Evolutionary conservation across 2,797 vertebrate genomes (phyloP).

Genomic region (Labroides dimidiatus): DNA sequence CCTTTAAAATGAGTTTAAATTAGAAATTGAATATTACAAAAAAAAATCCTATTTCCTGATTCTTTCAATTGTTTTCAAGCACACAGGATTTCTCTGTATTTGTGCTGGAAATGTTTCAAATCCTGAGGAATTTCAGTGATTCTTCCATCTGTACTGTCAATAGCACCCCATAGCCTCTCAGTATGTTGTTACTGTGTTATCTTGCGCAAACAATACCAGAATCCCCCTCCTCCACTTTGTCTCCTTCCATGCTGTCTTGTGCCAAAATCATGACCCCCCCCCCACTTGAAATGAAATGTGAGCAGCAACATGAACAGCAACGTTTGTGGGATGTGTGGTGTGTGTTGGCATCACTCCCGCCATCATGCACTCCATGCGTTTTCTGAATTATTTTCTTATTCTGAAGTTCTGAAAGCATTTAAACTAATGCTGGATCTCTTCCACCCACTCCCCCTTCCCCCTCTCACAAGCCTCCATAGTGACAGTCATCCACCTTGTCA

Average conservation of each 20-base stretch:
- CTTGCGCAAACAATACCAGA: constrained; percentile 59
- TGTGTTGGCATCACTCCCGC: constrained; percentile 37
- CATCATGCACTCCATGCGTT: constrained; percentile 42
- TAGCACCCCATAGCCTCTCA: constrained; percentile 70
- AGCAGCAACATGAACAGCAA: constrained; percentile 6
- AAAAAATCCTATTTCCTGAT: constrained; percentile 11
- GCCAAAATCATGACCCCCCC: constrained; percentile 48
- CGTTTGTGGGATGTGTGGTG: constrained; percentile 49
- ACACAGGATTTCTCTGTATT: constrained; percentile 18
- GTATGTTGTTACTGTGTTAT: constrained; percentile 76
- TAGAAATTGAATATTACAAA: constrained; percentile 1
- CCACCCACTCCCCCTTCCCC: constrained; percentile 83
- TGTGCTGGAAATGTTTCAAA: constrained; percentile 52
- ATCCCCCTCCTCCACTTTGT: constrained; percentile 36
- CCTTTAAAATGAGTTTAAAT: constrained; percentile 17
- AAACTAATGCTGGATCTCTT: constrained; percentile 85
- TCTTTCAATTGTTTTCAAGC: constrained; percentile 10
- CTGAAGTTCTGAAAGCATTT: constrained; percentile 53
- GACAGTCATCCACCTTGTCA: constrained; percentile 99
- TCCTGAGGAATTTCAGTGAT: constrained; percentile 81
- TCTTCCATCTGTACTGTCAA: constrained; percentile 83
- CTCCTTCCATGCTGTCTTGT: constrained; percentile 66
- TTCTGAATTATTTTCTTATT: constrained; percentile 14
- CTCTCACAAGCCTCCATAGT: constrained; percentile 97
- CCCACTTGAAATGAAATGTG: neutral